phyloP scores from a whole-genome alignment of 1,140 invertebrate species.

The Brachionus paranguensis region DNA sequence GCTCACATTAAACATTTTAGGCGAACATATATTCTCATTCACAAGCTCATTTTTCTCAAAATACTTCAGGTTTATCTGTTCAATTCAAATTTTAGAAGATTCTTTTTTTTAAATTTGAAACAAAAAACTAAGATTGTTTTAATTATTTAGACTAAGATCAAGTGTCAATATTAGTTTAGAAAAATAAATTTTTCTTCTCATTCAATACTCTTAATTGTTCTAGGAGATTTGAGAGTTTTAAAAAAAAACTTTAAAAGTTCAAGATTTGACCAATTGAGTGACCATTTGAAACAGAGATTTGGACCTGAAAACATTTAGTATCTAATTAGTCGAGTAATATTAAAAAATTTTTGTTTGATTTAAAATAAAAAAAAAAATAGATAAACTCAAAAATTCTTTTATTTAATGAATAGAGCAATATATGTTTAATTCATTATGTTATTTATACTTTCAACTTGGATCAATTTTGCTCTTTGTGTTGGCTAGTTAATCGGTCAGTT shows the following conservation, averaged over 20 bases:
- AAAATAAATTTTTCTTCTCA: background rate
- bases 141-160: background rate
- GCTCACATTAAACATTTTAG: background rate
- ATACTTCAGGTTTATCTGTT: background rate
- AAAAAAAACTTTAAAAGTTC: background rate
- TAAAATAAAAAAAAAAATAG: background rate
- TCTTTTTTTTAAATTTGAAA: background rate
- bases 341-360: background rate
- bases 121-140: background rate
- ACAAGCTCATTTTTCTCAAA: background rate
- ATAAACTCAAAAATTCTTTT: background rate
- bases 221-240: background rate
- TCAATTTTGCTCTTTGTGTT: background rate
- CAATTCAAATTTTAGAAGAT: background rate
- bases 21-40: background rate
- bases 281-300: background rate
- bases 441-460: background rate
- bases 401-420: background rate
- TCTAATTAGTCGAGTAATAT: background rate
- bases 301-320: background rate
- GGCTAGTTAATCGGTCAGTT: conserved; percentile 28
- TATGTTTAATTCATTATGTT: background rate
- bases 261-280: background rate
- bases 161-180: background rate
- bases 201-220: background rate